Evolutionary conservation across 1,140 invertebrate genomes (phyloP).

Genomic region (Proctacanthus coquilletti): DNA sequence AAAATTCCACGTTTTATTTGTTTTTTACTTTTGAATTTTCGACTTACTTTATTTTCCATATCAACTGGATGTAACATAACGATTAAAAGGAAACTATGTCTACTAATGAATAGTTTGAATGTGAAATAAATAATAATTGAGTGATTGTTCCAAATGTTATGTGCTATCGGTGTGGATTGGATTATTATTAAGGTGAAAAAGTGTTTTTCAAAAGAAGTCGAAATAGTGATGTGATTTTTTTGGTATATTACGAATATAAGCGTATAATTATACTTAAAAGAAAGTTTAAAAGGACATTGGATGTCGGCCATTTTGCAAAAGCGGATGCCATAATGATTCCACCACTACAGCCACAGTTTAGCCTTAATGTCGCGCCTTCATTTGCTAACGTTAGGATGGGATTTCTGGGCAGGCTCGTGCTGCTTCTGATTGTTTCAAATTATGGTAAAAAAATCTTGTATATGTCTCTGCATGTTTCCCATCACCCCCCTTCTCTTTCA

Average conservation of each 20-base stretch:
- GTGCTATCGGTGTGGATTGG: too few species aligned
- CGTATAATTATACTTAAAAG: neutral
- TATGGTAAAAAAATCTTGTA: too few species aligned
- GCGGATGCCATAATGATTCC: constrained; percentile 3
- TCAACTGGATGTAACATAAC: neutral
- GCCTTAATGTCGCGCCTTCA: neutral
- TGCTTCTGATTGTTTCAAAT: too few species aligned
- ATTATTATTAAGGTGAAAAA: too few species aligned
- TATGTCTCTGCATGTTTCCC: too few species aligned
- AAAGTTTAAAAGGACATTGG: constrained; percentile 1
- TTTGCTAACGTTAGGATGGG: constrained; percentile 1
- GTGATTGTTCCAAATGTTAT: too few species aligned
- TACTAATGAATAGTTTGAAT: too few species aligned
- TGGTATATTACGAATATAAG: neutral
- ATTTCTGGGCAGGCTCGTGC: too few species aligned
- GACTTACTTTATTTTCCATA: neutral
- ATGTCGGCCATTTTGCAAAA: constrained; percentile 7
- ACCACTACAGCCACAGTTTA: constrained; percentile 1
- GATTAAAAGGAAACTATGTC: neutral
- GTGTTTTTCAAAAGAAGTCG: too few species aligned
- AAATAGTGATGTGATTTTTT: neutral
- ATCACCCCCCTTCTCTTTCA: too few species aligned
- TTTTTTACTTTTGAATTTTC: neutral
- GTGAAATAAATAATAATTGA: too few species aligned
- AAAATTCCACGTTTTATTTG: neutral